Evolutionary conservation across 2,888 invertebrate species (phyloP), one percentile per base, ranked within the genome.

Genomic region (Philereme transversata): DNA sequence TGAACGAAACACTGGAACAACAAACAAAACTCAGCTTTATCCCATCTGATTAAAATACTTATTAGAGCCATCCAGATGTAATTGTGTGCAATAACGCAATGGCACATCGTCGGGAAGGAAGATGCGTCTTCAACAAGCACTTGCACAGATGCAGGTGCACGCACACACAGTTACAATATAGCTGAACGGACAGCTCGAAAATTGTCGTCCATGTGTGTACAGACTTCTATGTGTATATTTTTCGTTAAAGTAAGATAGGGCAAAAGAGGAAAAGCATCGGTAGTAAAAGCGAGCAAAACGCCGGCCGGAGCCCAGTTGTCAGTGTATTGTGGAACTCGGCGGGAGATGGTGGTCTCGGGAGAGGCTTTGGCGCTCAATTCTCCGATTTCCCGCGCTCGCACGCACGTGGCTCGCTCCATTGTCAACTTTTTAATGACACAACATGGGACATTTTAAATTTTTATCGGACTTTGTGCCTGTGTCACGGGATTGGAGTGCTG

Each of bases 191-290:
- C 65, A 61, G 75, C 70, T 78, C 68, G 67, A 77, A 81, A 83
- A 75, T 83, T 82, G 74, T 78, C 79, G 74, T 83, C 72, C 77
- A 79, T 85, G 82, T 87, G 87, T 87, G 86, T 82, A 79, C 68
- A 76, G 79, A 79, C 72, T 73, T 81, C 71, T 84, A 78, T 83
- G 81, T 85, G 81, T 82, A 83, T 84, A 84, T 76, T 84, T 86
- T 84, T 85, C 83, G 87, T 82, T 82, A 77, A 84, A 87, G 87
- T 82, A 84, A 87, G 86, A 87, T 86, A 85, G 86, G 83, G 85
- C 77, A 84, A 84, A 85, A 84, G 88, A 85, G 88, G 87, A 87
- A 88, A 86, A 86, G 79, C 86, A 82, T 68, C 74, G 68, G 77
- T 84, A 84, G 86, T 86, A 81, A 84, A 84, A 81, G 83, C 85